Evolutionary conservation across 1,140 invertebrate genomes (phyloP).

Genomic region (Hesperophylax magnus): DNA sequence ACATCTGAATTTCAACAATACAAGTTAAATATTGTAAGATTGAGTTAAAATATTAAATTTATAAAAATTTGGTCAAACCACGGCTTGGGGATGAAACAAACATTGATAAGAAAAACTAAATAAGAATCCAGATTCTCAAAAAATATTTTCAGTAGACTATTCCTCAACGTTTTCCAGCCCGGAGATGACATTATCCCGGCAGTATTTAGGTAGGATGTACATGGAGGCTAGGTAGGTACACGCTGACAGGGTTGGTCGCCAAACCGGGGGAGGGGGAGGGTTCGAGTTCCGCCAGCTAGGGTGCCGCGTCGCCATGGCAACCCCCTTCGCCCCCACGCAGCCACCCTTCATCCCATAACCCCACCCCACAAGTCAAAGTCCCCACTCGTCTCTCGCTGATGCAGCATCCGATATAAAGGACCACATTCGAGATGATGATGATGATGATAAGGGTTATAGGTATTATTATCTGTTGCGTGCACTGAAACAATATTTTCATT

Average conservation of each 20-base stretch:
- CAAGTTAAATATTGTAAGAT: too few species aligned
- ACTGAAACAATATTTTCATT: neutral
- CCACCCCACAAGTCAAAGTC: too few species aligned
- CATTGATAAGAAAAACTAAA: too few species aligned
- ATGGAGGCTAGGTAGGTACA: neutral
- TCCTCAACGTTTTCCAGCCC: too few species aligned
- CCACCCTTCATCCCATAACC: neutral
- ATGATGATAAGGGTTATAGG: neutral
- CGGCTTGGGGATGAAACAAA: too few species aligned
- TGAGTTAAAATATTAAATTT: too few species aligned
- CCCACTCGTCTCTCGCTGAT: neutral
- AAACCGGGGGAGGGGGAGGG: neutral
- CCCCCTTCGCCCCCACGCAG: neutral
- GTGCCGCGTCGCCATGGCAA: conserved; percentile 28
- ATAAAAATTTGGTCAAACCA: too few species aligned
- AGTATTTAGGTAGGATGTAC: neutral
- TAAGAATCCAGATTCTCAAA: too few species aligned
- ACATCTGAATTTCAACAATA: too few species aligned
- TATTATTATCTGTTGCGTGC: neutral
- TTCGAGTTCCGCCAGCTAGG: neutral
- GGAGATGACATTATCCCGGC: neutral
- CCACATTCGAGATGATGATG: neutral
- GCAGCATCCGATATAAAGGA: conserved; percentile 9
- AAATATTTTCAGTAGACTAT: too few species aligned
- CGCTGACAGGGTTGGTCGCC: neutral